Evolutionary conservation across 92 coral and sea anemone genomes (phyloP).

Genomic region (Phenganax marumi): DNA sequence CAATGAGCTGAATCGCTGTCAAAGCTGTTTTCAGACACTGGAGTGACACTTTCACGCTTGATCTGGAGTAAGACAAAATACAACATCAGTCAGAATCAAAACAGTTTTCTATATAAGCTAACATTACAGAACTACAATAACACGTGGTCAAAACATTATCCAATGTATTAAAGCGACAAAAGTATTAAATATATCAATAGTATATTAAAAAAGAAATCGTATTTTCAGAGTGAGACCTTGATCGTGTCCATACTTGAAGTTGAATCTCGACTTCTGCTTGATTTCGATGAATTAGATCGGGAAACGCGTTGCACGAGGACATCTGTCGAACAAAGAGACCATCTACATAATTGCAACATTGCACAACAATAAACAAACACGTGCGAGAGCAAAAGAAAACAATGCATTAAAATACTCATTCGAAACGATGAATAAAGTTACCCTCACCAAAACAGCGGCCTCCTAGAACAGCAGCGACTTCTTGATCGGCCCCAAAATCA

Average conservation of each 20-base stretch:
- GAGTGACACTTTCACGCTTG: slow-evolving; percentile 40
- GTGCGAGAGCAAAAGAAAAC: background rate
- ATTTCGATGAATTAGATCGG: background rate
- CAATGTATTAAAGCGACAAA: background rate
- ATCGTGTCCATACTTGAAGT: slow-evolving; percentile 23
- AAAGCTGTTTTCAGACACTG: slow-evolving; percentile 32
- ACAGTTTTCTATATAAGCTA: background rate
- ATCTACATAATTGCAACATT: slow-evolving; percentile 19
- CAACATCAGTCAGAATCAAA: background rate
- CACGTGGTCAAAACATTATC: background rate
- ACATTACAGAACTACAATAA: background rate
- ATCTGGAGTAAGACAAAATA: slow-evolving; percentile 5
- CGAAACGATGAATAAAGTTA: background rate
- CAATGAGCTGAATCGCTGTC: slow-evolving; percentile 36
- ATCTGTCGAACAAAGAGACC: slow-evolving; percentile 40
- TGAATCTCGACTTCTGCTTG: slow-evolving; percentile 15
- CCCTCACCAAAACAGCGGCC: slow-evolving; percentile 34
- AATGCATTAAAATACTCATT: background rate
- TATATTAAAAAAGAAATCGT: too few relatives aligned
- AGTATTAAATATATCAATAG: background rate
- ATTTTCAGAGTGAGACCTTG: slow-evolving; percentile 11
- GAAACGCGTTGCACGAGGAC: slow-evolving; percentile 8
- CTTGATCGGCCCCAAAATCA: slow-evolving; percentile 68
- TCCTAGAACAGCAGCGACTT: slow-evolving; percentile 74
- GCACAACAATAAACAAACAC: slow-evolving; percentile 21